A percentile compares a stretch with the other conserved stretches of the same genome.
Conservation (phyloP, 1,140 invertebrate species). For the Sinella curviseta region DNA sequence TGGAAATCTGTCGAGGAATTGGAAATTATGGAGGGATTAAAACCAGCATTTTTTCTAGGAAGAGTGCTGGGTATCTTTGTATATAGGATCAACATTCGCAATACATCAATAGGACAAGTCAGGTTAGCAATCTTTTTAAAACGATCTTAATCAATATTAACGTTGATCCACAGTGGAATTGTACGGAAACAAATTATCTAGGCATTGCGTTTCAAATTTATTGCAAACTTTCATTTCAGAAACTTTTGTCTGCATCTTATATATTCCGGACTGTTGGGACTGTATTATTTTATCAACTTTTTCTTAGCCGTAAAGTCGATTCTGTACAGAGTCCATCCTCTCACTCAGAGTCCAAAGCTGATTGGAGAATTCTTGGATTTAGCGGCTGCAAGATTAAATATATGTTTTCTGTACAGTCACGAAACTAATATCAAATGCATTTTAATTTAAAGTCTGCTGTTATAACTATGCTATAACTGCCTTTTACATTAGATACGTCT, state of each 20-base stretch:
- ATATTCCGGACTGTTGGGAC: not conserved
- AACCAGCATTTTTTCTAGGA: not conserved
- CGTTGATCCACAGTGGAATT: too few species aligned
- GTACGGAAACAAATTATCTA: not conserved
- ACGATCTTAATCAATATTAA: too few species aligned
- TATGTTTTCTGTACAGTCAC: not conserved
- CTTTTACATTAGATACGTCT: not conserved
- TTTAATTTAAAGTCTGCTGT: not conserved
- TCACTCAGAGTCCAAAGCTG: not conserved
- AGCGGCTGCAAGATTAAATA: not conserved
- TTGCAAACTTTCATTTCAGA: not conserved
- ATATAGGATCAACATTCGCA: not conserved
- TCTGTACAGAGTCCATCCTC: not conserved
- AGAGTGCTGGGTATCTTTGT: not conserved
- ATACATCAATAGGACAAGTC: not conserved
- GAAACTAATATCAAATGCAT: not conserved
- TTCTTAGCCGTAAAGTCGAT: not conserved
- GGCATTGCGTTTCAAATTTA: not conserved
- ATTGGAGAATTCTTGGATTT: not conserved
- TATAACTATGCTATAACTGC: not conserved
- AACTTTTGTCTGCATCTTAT: not conserved
- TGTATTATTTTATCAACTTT: not conserved
- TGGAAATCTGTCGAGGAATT: too few species aligned
- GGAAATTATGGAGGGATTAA: not conserved
- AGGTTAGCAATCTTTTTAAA: too few species aligned